These are phyloP conservation scores for Chinchilla lanigera DNA, from an alignment of 2,113 vertebrate genomes.

Conservation along the genomic window DNA sequence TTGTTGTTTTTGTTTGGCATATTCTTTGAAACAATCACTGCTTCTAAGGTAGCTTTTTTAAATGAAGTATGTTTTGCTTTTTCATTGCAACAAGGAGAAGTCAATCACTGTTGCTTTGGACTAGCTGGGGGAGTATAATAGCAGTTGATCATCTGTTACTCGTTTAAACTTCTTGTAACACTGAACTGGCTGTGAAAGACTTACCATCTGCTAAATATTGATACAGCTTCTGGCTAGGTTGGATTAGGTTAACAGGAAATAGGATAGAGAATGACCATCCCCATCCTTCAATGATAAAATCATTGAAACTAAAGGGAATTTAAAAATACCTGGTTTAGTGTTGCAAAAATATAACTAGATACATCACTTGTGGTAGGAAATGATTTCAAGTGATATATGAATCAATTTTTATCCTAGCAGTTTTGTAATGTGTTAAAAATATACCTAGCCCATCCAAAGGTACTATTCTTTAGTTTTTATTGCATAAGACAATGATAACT, in stretches of 20 bases:
- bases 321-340: slow-evolving; percentile 44
- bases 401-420: slow-evolving; percentile 62
- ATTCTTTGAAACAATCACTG: slow-evolving; percentile 55
- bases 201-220: not conserved
- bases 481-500: slow-evolving; percentile 18
- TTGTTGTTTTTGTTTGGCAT: slow-evolving; percentile 51
- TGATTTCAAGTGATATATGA: slow-evolving; percentile 8
- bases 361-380: slow-evolving; percentile 8
- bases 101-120: slow-evolving; percentile 40
- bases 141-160: slow-evolving; percentile 38
- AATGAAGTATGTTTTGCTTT: slow-evolving; percentile 18
- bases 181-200: slow-evolving; percentile 11
- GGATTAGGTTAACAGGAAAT: slow-evolving; percentile 5
- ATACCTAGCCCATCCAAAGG: slow-evolving; percentile 43
- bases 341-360: slow-evolving; percentile 29
- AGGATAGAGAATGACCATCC: not conserved
- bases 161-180: slow-evolving; percentile 46
- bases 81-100: slow-evolving; percentile 29
- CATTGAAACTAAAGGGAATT: slow-evolving; percentile 47
- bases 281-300: slow-evolving; percentile 7
- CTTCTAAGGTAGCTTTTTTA: not conserved
- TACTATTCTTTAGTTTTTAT: slow-evolving; percentile 37
- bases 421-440: slow-evolving; percentile 52
- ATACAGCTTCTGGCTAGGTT: not conserved
- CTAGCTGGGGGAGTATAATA: not conserved